These are phyloP conservation scores for Charanyca ferruginea DNA, from an alignment of 2,888 invertebrate species.

Conservation along the genomic window DNA sequence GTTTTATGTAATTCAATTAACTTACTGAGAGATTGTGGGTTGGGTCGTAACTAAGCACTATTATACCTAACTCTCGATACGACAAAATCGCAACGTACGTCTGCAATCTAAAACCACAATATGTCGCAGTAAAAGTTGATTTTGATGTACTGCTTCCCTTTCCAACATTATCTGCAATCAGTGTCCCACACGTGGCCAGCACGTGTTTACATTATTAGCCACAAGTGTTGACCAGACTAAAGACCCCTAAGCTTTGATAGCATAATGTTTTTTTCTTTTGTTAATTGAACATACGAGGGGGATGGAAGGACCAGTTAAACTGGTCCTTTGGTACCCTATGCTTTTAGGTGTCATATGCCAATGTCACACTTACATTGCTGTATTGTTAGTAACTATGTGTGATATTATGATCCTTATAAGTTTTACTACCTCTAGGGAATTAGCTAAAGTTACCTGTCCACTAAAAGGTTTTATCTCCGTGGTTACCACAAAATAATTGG, in stretches of 20 bases:
- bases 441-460: not conserved
- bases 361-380: conserved; percentile 42
- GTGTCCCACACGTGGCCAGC: conserved; percentile 66
- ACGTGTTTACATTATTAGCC: conserved; percentile 70
- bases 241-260: conserved; percentile 54
- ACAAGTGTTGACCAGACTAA: conserved; percentile 56
- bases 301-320: conserved; percentile 28
- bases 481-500: conserved; percentile 22
- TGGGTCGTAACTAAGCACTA: not conserved
- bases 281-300: conserved; percentile 42
- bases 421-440: conserved; percentile 16
- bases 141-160: conserved; percentile 44
- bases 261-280: conserved; percentile 53
- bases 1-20: no score
- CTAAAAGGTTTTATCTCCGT: conserved; percentile 6
- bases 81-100: not conserved
- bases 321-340: conserved; percentile 51
- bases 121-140: conserved; percentile 42
- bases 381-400: conserved; percentile 50
- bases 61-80: no score
- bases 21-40: no score
- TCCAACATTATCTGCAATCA: conserved; percentile 67
- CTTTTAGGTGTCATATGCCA: conserved; percentile 56
- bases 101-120: conserved; percentile 32
- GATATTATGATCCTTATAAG: conserved; percentile 47